Evolutionary conservation across 2,888 invertebrate species (phyloP).

Genomic region (Napeogenes sylphis): DNA sequence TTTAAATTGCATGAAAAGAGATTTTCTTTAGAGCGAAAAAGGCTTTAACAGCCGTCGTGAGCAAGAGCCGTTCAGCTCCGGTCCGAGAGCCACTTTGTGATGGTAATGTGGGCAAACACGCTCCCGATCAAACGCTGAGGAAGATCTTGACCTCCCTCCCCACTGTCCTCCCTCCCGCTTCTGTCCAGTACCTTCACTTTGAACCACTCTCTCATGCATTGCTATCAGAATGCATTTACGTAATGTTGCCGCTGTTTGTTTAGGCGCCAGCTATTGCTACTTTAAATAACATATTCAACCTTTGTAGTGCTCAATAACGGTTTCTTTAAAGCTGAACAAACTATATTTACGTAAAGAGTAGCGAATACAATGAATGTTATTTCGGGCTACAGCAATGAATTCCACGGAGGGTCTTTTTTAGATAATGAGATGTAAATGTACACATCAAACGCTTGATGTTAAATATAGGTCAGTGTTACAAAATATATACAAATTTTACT

Average conservation of each 20-base stretch:
- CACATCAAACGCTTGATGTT: constrained; percentile 12
- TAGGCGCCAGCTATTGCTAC: constrained; percentile 67
- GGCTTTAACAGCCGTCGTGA: too few species aligned
- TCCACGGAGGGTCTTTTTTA: not conserved
- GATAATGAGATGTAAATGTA: constrained; percentile 24
- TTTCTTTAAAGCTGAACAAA: constrained; percentile 32
- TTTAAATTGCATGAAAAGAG: too few species aligned
- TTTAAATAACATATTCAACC: constrained; percentile 65
- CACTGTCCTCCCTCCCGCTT: constrained; percentile 12
- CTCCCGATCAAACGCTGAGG: constrained; percentile 45
- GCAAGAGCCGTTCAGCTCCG: constrained; percentile 1
- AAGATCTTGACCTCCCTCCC: constrained; percentile 23
- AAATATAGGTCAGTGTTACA: constrained; percentile 9
- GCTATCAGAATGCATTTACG: constrained; percentile 51
- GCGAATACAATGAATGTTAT: constrained; percentile 24
- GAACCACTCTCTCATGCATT: constrained; percentile 45
- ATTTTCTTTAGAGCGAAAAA: too few species aligned
- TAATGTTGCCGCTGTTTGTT: constrained; percentile 57
- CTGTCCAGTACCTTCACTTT: constrained; percentile 27
- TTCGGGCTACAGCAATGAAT: not conserved
- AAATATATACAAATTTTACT: not conserved
- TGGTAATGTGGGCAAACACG: constrained; percentile 57
- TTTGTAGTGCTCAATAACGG: constrained; percentile 40
- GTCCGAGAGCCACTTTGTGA: constrained; percentile 47
- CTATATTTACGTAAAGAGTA: constrained; percentile 36